Conservation (phyloP, 2,888 invertebrate genomes). For the Pachydiplax longipennis region DNA sequence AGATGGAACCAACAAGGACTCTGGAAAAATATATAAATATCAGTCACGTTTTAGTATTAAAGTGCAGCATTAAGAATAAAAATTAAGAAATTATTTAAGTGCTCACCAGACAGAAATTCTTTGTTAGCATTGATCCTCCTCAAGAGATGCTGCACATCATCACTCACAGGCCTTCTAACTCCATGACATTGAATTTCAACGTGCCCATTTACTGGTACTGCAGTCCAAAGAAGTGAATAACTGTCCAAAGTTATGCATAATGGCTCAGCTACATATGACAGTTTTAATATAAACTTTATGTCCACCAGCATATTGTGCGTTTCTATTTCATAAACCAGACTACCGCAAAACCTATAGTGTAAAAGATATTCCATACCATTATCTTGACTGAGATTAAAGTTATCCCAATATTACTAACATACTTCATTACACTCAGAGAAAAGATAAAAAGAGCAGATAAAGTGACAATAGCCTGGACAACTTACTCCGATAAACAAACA, state of each 20-base stretch:
- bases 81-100: too few relatives aligned
- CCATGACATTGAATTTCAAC: background rate
- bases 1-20: background rate
- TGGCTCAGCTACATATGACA: background rate
- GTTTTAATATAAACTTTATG: constrained; percentile 4
- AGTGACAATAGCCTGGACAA: background rate
- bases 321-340: constrained; percentile 26
- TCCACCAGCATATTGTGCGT: constrained; percentile 18
- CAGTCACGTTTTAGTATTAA: background rate
- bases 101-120: constrained; percentile 12
- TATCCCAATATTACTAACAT: background rate
- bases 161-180: background rate
- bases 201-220: background rate
- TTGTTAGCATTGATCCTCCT: background rate
- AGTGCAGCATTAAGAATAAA: background rate
- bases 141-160: background rate
- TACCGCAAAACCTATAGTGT: background rate
- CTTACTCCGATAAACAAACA: constrained; percentile 22
- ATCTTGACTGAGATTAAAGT: too few relatives aligned
- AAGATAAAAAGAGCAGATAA: background rate
- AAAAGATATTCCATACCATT: too few relatives aligned
- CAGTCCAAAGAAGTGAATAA: background rate
- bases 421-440: background rate
- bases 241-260: background rate
- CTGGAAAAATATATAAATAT: background rate